These are phyloP conservation scores for Patagioenas fasciata DNA, from an alignment of 2,113 vertebrate genomes.

Conservation along the genomic window DNA sequence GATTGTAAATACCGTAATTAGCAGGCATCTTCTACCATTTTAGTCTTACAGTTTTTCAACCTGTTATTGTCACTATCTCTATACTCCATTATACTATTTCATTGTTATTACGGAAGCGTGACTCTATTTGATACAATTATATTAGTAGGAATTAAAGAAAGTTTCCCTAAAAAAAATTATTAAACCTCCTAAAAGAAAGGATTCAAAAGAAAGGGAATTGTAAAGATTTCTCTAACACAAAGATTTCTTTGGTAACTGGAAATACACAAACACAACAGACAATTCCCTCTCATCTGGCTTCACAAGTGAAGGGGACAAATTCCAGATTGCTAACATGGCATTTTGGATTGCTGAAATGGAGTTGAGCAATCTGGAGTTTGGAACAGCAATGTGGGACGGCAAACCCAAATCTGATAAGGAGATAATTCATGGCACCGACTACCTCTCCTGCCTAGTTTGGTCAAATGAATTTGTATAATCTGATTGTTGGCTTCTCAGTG, in stretches of 20 bases:
- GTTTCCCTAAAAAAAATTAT: background rate
- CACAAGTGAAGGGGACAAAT: constrained; percentile 1
- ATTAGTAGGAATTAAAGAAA: background rate
- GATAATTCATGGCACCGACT: background rate
- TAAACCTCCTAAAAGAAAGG: background rate
- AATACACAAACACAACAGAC: background rate
- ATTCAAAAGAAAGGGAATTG: background rate
- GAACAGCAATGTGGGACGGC: background rate
- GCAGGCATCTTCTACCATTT: background rate
- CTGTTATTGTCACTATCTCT: background rate
- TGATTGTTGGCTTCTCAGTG: background rate
- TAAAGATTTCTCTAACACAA: background rate
- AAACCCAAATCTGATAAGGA: background rate
- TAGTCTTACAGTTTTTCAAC: background rate
- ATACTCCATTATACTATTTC: background rate
- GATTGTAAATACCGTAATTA: background rate
- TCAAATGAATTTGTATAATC: background rate
- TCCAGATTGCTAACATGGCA: background rate
- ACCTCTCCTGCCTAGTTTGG: background rate
- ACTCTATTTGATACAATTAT: background rate
- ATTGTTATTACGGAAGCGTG: background rate
- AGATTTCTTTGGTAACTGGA: background rate
- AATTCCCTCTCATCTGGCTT: background rate
- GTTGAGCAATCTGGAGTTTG: background rate
- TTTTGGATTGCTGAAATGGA: background rate